Evolutionary conservation across 2,113 vertebrate species (phyloP).

Genomic region (Tupaia chinensis): DNA sequence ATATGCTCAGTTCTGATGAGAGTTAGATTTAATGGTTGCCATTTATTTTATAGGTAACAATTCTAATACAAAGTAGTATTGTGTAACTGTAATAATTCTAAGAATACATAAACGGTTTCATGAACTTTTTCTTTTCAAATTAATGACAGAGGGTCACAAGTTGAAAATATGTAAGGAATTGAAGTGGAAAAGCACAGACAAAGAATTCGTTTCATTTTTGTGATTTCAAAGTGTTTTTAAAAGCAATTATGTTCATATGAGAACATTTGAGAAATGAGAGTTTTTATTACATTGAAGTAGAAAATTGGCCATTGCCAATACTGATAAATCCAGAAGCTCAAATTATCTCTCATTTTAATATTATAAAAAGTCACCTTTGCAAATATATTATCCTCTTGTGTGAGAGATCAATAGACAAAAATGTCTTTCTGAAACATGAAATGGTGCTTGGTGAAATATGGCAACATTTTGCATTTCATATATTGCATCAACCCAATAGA

Average conservation of each 20-base stretch:
- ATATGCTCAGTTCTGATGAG: conserved; percentile 7
- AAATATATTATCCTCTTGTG: neutral
- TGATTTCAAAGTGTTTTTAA: neutral
- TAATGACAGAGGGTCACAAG: conserved; percentile 57
- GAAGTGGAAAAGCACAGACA: conserved; percentile 18
- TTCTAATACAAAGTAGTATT: conserved; percentile 46
- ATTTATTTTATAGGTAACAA: conserved; percentile 42
- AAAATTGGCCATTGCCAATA: neutral
- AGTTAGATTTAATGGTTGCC: neutral
- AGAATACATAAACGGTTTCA: conserved; percentile 39
- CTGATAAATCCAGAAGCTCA: neutral
- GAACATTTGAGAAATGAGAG: neutral
- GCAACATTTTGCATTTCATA: neutral
- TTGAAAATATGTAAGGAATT: conserved; percentile 65
- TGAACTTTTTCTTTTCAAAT: conserved; percentile 53
- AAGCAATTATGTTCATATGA: neutral
- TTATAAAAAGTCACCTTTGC: neutral
- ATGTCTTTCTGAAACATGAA: neutral
- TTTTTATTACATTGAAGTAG: neutral
- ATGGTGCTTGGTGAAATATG: neutral
- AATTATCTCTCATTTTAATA: conserved; percentile 20
- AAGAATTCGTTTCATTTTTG: conserved; percentile 44
- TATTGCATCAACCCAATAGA: neutral
- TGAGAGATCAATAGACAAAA: neutral
- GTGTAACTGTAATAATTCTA: conserved; percentile 44